phyloP scores from a whole-genome alignment of 2,888 invertebrate genomes.

The Stomorhina lunata region DNA sequence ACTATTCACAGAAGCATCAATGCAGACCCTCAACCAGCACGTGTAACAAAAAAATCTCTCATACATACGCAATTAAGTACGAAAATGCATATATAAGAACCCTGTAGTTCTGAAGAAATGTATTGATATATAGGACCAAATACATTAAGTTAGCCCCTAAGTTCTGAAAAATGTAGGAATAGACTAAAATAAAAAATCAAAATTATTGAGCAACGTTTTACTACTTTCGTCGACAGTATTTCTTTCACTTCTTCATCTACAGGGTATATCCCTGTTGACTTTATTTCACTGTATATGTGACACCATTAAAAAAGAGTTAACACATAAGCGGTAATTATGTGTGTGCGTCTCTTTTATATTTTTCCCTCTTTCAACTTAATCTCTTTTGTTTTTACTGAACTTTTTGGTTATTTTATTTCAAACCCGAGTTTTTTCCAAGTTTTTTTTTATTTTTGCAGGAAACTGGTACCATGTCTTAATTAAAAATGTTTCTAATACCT shows the following conservation, averaged over 20 bases:
- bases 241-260: no score
- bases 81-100: no score
- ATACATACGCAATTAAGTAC: no score
- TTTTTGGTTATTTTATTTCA: background rate
- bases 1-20: constrained; percentile 1
- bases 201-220: no score
- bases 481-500: background rate
- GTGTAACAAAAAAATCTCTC: no score
- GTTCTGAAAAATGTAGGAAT: no score
- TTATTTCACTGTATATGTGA: constrained; percentile 24
- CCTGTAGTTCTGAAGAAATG: no score
- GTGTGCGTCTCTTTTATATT: constrained; percentile 3
- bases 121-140: no score
- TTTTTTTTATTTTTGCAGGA: background rate
- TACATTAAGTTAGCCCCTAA: no score
- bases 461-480: background rate
- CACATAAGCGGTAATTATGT: constrained; percentile 52
- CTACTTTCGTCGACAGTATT: no score
- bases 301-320: constrained; percentile 56
- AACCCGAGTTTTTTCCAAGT: background rate
- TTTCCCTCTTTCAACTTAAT: background rate
- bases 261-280: background rate
- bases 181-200: no score
- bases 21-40: background rate
- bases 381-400: background rate